Conservation (phyloP, 1,140 invertebrate genomes). For the Magallana gigas region DNA sequence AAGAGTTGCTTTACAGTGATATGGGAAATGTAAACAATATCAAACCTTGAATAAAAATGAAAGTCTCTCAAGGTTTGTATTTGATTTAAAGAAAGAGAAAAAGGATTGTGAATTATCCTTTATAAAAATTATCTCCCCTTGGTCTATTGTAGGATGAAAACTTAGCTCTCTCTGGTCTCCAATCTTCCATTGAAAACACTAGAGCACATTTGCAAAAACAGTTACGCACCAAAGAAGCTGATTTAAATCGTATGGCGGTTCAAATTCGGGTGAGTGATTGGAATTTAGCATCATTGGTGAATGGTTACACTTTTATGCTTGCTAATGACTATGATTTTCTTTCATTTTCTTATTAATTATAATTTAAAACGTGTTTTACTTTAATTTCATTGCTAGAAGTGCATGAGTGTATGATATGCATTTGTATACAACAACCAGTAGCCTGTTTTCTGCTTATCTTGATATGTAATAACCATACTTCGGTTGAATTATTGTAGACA, state of each 20-base stretch:
- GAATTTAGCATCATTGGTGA: conserved; percentile 5
- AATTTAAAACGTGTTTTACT: conserved; percentile 4
- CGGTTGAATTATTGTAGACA: conserved; percentile 60
- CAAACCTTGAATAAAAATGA: not conserved
- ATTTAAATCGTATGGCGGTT: conserved; percentile 78
- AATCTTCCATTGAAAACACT: conserved; percentile 76
- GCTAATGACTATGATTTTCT: not conserved
- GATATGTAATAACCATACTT: not conserved
- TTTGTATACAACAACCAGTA: not conserved
- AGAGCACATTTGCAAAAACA: conserved; percentile 78
- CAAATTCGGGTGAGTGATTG: conserved; percentile 74
- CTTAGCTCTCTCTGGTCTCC: conserved; percentile 71
- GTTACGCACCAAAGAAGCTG: conserved; percentile 77
- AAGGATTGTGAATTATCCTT: no score
- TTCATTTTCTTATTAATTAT: not conserved
- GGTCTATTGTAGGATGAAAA: conserved; percentile 72
- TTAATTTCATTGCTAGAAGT: conserved; percentile 32
- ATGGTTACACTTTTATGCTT: conserved; percentile 20
- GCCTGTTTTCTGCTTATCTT: not conserved
- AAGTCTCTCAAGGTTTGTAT: not conserved
- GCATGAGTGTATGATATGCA: not conserved
- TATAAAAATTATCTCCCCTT: not conserved
- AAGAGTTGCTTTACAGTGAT: conserved; percentile 11
- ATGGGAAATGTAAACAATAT: conserved; percentile 2
- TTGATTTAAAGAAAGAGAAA: not conserved